These are phyloP conservation scores for Dinothrombium tinctorium DNA, from an alignment of 1,140 invertebrate species.

Conservation along the genomic window DNA sequence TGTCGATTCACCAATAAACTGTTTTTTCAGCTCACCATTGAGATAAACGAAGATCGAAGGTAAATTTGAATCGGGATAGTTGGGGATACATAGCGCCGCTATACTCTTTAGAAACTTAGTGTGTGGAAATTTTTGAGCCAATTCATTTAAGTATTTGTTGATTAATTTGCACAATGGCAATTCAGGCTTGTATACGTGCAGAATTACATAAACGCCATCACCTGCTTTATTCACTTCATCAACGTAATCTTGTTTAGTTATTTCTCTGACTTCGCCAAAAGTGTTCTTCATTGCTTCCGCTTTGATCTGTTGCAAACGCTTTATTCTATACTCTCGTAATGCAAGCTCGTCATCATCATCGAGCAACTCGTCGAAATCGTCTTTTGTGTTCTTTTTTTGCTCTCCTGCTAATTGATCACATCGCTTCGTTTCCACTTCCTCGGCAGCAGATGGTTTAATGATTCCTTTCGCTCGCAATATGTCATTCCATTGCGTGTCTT, in stretches of 20 bases:
- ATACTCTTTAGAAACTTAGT: constrained; percentile 82
- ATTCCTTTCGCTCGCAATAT: constrained; percentile 17
- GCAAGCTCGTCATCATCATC: constrained; percentile 80
- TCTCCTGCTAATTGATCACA: not conserved
- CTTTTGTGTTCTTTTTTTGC: not conserved
- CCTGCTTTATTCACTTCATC: constrained; percentile 30
- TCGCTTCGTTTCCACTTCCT: constrained; percentile 1
- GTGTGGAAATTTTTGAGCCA: constrained; percentile 57
- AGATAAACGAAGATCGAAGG: constrained; percentile 73
- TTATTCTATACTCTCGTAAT: constrained; percentile 47
- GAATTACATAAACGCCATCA: constrained; percentile 51
- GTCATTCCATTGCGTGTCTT: constrained; percentile 24
- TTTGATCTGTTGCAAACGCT: constrained; percentile 65
- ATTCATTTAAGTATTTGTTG: constrained; percentile 50
- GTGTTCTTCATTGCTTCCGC: constrained; percentile 38
- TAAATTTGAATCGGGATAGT: constrained; percentile 80
- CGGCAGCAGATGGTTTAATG: constrained; percentile 6
- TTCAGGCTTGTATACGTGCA: constrained; percentile 89
- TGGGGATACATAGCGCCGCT: constrained; percentile 79
- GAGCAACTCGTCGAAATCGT: constrained; percentile 36
- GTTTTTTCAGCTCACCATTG: constrained; percentile 60
- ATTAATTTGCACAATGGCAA: constrained; percentile 67
- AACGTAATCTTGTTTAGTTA: constrained; percentile 75
- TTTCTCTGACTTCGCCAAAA: constrained; percentile 66
- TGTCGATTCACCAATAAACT: constrained; percentile 56